phyloP scores from a whole-genome alignment of 2,888 invertebrate species.

The Craniophora ligustri region DNA sequence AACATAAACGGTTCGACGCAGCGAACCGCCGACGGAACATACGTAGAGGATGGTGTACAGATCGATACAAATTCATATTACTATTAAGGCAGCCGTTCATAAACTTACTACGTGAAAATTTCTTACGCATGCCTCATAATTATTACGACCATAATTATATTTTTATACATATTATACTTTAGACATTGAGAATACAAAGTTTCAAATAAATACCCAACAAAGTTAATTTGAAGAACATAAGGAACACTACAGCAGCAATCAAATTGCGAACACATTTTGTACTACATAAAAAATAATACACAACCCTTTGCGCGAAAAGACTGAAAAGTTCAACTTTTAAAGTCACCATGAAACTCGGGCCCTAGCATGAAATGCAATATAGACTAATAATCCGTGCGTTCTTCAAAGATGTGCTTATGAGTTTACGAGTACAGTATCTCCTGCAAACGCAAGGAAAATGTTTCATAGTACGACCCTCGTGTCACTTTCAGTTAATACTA shows the following conservation, averaged over 20 bases:
- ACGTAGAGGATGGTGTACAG: slow-evolving; percentile 72
- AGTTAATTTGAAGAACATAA: slow-evolving; percentile 82
- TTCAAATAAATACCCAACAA: slow-evolving; percentile 84
- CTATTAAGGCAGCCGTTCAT: slow-evolving; percentile 83
- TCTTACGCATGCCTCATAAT: slow-evolving; percentile 73
- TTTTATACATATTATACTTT: slow-evolving; percentile 64
- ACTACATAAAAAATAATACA: slow-evolving; percentile 89
- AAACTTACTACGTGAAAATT: slow-evolving; percentile 72
- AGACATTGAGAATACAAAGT: slow-evolving; percentile 76
- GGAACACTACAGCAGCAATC: slow-evolving; percentile 88
- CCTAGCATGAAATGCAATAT: slow-evolving; percentile 57
- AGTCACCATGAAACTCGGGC: slow-evolving; percentile 76
- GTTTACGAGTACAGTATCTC: slow-evolving; percentile 39
- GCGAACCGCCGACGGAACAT: slow-evolving; percentile 63
- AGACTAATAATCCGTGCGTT: slow-evolving; percentile 54
- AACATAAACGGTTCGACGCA: slow-evolving; percentile 54
- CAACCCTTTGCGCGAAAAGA: slow-evolving; percentile 89
- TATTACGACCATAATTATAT: slow-evolving; percentile 69
- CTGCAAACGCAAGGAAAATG: slow-evolving; percentile 53
- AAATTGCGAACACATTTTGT: slow-evolving; percentile 89
- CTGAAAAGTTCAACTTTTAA: slow-evolving; percentile 87
- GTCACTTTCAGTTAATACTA: slow-evolving; percentile 84
- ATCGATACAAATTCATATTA: slow-evolving; percentile 71
- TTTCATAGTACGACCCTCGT: slow-evolving; percentile 70
- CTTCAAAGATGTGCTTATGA: slow-evolving; percentile 43